These are phyloP conservation scores for Crocuta crocuta DNA, from an alignment of 2,113 vertebrate species.

Conservation along the genomic window DNA sequence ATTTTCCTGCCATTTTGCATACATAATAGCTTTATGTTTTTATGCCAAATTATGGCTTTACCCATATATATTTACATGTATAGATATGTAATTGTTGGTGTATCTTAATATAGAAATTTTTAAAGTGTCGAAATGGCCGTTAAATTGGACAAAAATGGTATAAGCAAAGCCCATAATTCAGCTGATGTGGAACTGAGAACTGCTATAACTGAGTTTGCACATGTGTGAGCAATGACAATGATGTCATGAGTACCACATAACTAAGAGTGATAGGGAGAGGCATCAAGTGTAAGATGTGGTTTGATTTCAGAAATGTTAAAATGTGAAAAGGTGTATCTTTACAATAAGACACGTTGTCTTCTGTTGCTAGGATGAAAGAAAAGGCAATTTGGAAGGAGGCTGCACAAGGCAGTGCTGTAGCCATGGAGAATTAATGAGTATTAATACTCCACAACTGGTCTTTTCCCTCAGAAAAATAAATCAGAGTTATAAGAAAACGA, in stretches of 20 bases:
- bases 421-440: background rate
- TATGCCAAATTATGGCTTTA: background rate
- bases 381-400: background rate
- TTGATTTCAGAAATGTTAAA: background rate
- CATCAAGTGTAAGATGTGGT: background rate
- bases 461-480: background rate
- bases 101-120: background rate
- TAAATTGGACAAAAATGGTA: background rate
- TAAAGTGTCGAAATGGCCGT: background rate
- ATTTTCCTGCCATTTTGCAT: background rate
- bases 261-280: background rate
- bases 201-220: background rate
- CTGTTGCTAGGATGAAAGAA: background rate
- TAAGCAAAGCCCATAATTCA: background rate
- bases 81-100: background rate
- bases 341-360: background rate
- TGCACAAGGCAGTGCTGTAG: background rate
- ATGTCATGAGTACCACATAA: background rate
- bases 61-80: background rate
- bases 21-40: background rate
- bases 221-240: fast-evolving
- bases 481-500: background rate
- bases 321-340: background rate
- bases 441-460: background rate
- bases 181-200: background rate